Percentiles rank a stretch among this genome's conserved stretches.
Conservation (phyloP, 1,140 invertebrate genomes). For the Caligus rogercresseyi region DNA sequence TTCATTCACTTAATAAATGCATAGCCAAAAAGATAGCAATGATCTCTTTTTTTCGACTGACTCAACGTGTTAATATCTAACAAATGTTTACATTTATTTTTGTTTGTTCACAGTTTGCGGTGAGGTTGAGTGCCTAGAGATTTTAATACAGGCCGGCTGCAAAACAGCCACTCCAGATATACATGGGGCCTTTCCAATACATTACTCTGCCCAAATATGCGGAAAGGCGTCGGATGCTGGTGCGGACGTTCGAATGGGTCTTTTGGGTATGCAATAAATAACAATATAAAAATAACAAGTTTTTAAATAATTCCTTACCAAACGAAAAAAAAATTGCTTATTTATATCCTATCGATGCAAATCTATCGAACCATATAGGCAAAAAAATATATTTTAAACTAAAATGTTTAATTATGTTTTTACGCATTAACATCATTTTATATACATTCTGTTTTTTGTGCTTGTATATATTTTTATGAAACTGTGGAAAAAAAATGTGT, state of each 20-base stretch:
- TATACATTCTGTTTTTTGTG: no score
- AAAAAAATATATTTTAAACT: no score
- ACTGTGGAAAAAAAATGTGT: background rate
- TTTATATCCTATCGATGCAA: background rate
- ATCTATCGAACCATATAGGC: no score
- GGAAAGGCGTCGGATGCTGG: conserved; percentile 52
- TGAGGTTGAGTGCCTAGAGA: conserved; percentile 63
- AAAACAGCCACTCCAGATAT: conserved; percentile 67
- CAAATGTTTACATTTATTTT: background rate
- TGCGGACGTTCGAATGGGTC: conserved; percentile 26
- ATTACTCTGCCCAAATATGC: conserved; percentile 93
- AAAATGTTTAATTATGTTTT: no score
- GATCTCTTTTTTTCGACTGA: background rate
- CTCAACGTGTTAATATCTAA: no score
- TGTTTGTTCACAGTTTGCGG: conserved; percentile 51
- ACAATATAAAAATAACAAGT: background rate
- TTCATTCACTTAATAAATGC: no score
- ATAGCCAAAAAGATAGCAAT: no score
- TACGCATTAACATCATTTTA: no score
- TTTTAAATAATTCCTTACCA: no score
- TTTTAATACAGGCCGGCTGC: conserved; percentile 63
- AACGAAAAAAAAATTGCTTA: no score
- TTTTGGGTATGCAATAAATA: conserved; percentile 20
- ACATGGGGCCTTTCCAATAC: conserved; percentile 80
- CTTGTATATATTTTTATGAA: background rate